A percentile compares a stretch with the other conserved stretches of the same genome.
These are phyloP conservation scores for Phalanger gymnotis DNA, from an alignment of 2,797 vertebrate genomes.

Conservation along the genomic window DNA sequence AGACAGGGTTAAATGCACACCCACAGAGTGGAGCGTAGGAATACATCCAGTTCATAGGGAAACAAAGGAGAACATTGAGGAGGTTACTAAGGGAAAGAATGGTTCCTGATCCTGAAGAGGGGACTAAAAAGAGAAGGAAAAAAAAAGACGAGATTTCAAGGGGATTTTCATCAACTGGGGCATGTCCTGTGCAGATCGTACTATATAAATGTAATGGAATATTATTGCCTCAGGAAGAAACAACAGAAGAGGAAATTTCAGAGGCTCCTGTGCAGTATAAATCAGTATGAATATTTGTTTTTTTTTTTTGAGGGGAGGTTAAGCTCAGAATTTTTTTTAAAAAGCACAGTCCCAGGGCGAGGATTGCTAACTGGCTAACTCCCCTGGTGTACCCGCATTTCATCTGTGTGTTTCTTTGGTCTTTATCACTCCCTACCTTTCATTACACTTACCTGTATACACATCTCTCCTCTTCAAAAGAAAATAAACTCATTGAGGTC, in stretches of 20 bases:
- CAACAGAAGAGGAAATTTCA: not conserved
- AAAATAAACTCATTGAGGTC: not conserved
- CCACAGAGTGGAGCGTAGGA: not conserved
- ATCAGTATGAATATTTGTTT: not conserved
- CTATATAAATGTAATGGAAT: not conserved
- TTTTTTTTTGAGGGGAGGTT: too few relatives aligned
- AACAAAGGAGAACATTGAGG: not conserved
- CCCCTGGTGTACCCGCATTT: not conserved
- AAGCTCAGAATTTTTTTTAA: not conserved
- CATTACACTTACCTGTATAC: not conserved
- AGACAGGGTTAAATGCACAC: not conserved
- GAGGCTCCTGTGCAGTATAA: not conserved
- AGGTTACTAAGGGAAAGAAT: not conserved
- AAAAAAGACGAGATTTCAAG: not conserved
- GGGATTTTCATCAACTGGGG: not conserved
- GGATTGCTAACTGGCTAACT: not conserved
- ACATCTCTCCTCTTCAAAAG: not conserved
- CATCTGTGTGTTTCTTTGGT: not conserved
- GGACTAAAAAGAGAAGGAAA: not conserved
- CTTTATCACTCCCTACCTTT: not conserved
- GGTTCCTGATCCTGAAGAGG: not conserved
- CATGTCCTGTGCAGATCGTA: not conserved
- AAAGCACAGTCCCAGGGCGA: not conserved
- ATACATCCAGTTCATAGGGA: not conserved
- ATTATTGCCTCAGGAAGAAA: not conserved